Evolutionary conservation across 2,113 vertebrate genomes (phyloP).

Genomic region (Penelope pileata): DNA sequence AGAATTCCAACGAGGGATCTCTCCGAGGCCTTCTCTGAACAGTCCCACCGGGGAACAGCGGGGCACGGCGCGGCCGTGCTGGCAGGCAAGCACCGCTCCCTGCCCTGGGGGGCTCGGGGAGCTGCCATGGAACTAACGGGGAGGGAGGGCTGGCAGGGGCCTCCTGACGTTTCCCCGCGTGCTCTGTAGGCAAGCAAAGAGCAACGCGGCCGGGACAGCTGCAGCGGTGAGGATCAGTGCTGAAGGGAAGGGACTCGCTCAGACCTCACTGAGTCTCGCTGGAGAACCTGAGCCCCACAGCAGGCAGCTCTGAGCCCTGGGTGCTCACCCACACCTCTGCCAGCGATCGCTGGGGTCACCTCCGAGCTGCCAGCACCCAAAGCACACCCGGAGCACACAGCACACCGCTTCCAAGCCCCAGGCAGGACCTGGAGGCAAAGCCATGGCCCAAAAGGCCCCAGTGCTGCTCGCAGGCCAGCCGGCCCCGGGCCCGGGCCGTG

Average conservation of each 20-base stretch:
- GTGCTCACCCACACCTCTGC: rapidly evolving
- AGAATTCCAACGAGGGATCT: slow-evolving; percentile 10
- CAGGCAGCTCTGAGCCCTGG: neutral
- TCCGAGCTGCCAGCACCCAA: too few relatives aligned
- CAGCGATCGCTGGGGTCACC: neutral
- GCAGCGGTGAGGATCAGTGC: too few relatives aligned
- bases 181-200: rapidly evolving
- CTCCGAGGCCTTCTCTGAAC: neutral
- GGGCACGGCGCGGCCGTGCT: neutral
- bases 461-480: neutral
- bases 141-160: neutral
- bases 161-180: rapidly evolving
- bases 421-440: neutral
- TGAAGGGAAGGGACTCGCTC: too few relatives aligned
- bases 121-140: neutral
- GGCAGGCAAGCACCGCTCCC: neutral
- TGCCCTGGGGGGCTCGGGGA: neutral
- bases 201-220: neutral
- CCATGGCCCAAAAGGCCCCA: too few relatives aligned
- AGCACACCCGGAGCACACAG: neutral
- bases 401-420: neutral
- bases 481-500: neutral
- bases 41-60: neutral
- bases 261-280: too few relatives aligned
- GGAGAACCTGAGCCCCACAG: too few relatives aligned